Evolutionary conservation across 2,797 vertebrate species (phyloP).

Genomic region (Gouania willdenowi): DNA sequence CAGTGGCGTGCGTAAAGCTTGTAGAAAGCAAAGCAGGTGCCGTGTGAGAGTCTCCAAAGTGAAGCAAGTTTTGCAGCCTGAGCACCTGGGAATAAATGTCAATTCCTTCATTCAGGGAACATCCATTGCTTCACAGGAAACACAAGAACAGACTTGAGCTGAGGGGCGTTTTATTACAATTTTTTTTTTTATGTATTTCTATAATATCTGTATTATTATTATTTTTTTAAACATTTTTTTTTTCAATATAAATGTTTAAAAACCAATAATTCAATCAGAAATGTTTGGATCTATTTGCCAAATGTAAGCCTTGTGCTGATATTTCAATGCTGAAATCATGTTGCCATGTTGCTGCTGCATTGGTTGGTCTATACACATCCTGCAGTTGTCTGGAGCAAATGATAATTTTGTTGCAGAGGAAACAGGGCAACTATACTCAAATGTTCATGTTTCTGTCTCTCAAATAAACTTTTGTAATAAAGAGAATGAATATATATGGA

Average conservation of each 20-base stretch:
- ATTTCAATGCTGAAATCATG: no score
- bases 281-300: no score
- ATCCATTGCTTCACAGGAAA: constrained; percentile 12
- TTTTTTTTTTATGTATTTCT: no score
- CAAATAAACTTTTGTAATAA: constrained; percentile 16
- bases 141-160: constrained; percentile 29
- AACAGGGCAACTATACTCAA: neutral
- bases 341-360: no score
- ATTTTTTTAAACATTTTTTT: no score
- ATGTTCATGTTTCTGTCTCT: constrained; percentile 3
- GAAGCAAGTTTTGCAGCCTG: constrained; percentile 47
- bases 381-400: constrained; percentile 30
- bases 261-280: no score
- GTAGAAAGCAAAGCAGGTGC: constrained; percentile 71
- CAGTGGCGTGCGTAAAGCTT: constrained; percentile 36
- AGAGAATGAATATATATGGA: no score
- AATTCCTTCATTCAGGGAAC: constrained; percentile 2
- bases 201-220: no score
- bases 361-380: constrained; percentile 31
- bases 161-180: constrained; percentile 16
- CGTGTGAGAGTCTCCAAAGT: constrained; percentile 51
- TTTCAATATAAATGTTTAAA: no score
- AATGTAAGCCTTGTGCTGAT: no score
- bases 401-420: neutral
- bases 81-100: constrained; percentile 13